These are phyloP conservation scores for Paralichthys olivaceus DNA, from an alignment of 2,113 vertebrate species.

Conservation along the genomic window DNA sequence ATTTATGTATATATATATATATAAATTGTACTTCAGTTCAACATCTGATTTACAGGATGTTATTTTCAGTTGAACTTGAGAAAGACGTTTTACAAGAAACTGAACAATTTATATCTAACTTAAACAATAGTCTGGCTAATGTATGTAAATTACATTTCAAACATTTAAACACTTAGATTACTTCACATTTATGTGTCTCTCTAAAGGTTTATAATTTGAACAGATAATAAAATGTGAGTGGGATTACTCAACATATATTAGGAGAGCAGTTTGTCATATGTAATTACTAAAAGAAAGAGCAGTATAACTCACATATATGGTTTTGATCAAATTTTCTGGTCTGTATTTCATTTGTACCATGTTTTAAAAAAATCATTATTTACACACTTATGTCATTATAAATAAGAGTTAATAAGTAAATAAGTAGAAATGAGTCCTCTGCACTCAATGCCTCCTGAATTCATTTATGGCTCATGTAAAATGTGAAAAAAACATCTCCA, in stretches of 20 bases:
- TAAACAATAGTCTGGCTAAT: not conserved
- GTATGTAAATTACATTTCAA: not conserved
- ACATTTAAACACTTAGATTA: not conserved
- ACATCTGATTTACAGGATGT: no score
- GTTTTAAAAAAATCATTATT: no score
- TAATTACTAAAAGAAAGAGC: not conserved
- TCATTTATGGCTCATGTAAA: slow-evolving; percentile 6
- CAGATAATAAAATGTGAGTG: no score
- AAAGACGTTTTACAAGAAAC: not conserved
- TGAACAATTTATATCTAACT: not conserved
- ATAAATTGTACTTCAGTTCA: not conserved
- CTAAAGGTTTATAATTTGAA: no score
- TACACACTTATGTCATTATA: no score
- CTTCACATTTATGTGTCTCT: no score
- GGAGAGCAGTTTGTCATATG: not conserved
- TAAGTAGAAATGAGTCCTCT: not conserved
- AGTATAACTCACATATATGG: not conserved
- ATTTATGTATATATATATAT: not conserved
- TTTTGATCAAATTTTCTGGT: not conserved
- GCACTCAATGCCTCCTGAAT: not conserved
- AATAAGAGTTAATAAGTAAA: not conserved
- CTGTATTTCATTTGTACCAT: no score
- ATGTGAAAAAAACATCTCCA: not conserved
- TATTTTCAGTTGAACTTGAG: not conserved
- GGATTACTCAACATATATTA: no score